Evolutionary conservation across 2,888 invertebrate genomes (phyloP).

Genomic region (Amphipyra tragopoginis): DNA sequence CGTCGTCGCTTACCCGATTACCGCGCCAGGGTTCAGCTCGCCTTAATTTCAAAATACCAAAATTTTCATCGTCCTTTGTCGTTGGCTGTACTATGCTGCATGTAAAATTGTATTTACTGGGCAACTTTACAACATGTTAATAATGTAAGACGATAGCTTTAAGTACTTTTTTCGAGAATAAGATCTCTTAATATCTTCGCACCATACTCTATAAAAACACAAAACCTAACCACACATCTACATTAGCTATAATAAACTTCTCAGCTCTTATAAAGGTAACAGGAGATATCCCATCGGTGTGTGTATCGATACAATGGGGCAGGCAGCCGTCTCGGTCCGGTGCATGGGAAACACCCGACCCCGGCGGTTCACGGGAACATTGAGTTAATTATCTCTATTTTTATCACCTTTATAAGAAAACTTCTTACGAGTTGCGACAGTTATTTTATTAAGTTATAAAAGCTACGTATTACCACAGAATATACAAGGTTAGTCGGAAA

Average conservation of each 20-base stretch:
- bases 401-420: constrained; percentile 52
- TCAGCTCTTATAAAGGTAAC: constrained; percentile 20
- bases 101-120: too few species aligned
- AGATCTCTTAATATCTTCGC: too few species aligned
- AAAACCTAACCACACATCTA: not conserved
- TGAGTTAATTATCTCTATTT: constrained; percentile 60
- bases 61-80: too few species aligned
- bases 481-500: too few species aligned
- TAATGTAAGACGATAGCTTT: too few species aligned
- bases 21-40: too few species aligned
- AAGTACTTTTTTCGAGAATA: too few species aligned
- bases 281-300: constrained; percentile 51
- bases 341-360: constrained; percentile 75
- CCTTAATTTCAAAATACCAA: too few species aligned
- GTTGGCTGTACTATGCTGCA: too few species aligned
- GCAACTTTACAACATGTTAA: too few species aligned
- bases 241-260: constrained; percentile 3
- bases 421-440: constrained; percentile 20
- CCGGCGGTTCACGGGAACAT: constrained; percentile 62
- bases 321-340: constrained; percentile 71
- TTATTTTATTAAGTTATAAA: constrained; percentile 31
- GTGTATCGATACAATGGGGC: constrained; percentile 57
- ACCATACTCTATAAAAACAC: too few species aligned
- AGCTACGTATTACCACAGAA: not conserved
- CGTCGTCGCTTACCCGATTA: too few species aligned